Percentiles rank a stretch among this genome's conserved stretches.
Conservation (phyloP, 2,888 invertebrate species). For the Chrysotoxum bicinctum region DNA sequence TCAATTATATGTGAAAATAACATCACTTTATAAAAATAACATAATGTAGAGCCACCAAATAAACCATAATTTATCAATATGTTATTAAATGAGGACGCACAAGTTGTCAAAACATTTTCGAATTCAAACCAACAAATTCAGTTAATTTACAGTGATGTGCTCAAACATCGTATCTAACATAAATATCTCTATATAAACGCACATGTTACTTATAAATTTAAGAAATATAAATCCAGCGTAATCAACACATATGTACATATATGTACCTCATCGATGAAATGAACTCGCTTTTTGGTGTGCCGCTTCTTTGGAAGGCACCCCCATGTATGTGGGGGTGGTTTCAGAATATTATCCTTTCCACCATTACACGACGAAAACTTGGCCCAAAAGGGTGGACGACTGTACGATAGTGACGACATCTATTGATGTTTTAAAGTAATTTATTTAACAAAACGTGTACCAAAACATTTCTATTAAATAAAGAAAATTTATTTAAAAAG, state of each 20-base stretch:
- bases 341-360: constrained; percentile 43
- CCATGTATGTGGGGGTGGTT: constrained; percentile 42
- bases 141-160: constrained; percentile 44
- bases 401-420: constrained; percentile 74
- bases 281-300: constrained; percentile 81
- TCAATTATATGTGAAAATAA: neutral
- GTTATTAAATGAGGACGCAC: constrained; percentile 28
- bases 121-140: constrained; percentile 30
- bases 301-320: constrained; percentile 70
- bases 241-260: neutral
- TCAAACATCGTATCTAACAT: constrained; percentile 1
- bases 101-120: constrained; percentile 42
- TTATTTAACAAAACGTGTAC: constrained; percentile 20
- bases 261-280: constrained; percentile 79
- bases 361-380: constrained; percentile 74
- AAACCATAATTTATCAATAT: constrained; percentile 45
- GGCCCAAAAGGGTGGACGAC: constrained; percentile 79
- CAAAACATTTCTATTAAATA: constrained; percentile 7
- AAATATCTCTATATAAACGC: constrained; percentile 16
- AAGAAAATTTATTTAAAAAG: constrained; percentile 12
- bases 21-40: constrained; percentile 10
- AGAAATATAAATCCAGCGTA: constrained; percentile 20
- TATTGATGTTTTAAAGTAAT: constrained; percentile 13
- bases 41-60: neutral
- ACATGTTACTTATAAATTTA: constrained; percentile 56